Percentiles rank a stretch among this genome's conserved stretches.
Evolutionary conservation across 2,888 invertebrate genomes (phyloP).

Genomic region (Hypomecis atomaria): DNA sequence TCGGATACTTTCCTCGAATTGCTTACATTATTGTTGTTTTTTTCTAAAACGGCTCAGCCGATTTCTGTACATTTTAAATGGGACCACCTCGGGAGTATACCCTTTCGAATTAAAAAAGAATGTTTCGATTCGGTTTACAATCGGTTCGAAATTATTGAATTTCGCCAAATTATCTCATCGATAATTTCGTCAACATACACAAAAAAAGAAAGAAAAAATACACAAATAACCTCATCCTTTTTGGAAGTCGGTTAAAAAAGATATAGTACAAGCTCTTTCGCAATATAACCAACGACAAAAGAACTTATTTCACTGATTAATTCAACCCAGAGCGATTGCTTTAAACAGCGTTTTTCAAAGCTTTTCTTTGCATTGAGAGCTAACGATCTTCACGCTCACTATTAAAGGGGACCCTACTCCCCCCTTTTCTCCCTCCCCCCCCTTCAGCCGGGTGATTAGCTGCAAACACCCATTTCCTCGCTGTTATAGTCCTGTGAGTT

Average conservation of each 20-base stretch:
- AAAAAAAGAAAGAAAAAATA: background rate
- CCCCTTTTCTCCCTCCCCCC: background rate
- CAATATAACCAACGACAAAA: no score
- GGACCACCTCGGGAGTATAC: no score
- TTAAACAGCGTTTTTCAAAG: constrained; percentile 14
- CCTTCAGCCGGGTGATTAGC: constrained; percentile 22
- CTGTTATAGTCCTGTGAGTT: constrained; percentile 11
- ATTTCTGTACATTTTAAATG: no score
- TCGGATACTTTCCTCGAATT: no score
- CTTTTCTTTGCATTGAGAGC: constrained; percentile 19
- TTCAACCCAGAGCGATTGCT: constrained; percentile 2
- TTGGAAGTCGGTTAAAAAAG: background rate
- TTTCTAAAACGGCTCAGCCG: no score
- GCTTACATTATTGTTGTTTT: no score
- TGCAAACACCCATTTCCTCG: constrained; percentile 26
- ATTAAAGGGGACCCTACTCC: constrained; percentile 13
- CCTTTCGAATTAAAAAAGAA: no score
- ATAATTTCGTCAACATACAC: no score
- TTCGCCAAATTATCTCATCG: no score
- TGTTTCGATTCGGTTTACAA: no score
- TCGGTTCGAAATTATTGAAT: no score
- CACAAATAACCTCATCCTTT: no score
- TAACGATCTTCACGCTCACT: constrained; percentile 27
- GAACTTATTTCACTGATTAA: constrained; percentile 8
- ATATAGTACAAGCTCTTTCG: background rate